Evolutionary conservation across 2,113 vertebrate genomes (phyloP).

Genomic region (Phalacrocorax pelagicus): DNA sequence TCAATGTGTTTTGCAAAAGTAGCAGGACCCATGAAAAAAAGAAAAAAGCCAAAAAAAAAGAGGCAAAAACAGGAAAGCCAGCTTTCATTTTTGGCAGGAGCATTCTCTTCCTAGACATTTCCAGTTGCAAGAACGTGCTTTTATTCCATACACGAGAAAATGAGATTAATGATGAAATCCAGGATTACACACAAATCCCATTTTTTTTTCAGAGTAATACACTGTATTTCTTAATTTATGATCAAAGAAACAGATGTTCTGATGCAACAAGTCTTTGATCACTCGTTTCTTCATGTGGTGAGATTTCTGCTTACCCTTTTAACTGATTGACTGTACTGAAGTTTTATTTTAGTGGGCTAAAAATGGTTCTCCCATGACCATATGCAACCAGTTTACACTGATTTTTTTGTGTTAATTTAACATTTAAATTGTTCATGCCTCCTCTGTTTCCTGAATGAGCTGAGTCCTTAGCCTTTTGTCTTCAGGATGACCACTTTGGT

Average conservation of each 20-base stretch:
- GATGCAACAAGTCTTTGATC: not conserved
- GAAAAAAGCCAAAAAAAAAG: not conserved
- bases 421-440: not conserved
- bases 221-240: not conserved
- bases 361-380: not conserved
- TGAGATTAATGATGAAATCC: not conserved
- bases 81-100: not conserved
- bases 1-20: not conserved
- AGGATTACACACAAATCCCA: not conserved
- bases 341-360: not conserved
- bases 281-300: not conserved
- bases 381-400: not conserved
- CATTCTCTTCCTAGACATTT: not conserved
- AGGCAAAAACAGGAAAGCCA: fast-evolving
- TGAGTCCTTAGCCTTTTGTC: not conserved
- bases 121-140: not conserved
- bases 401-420: not conserved
- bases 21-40: not conserved
- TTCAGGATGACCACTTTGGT: not conserved
- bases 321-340: not conserved
- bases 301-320: not conserved
- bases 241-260: not conserved
- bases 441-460: not conserved
- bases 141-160: not conserved
- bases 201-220: not conserved